These are phyloP conservation scores for Lindbergichthys nudifrons DNA, from an alignment of 2,797 vertebrate species.

Conservation along the genomic window DNA sequence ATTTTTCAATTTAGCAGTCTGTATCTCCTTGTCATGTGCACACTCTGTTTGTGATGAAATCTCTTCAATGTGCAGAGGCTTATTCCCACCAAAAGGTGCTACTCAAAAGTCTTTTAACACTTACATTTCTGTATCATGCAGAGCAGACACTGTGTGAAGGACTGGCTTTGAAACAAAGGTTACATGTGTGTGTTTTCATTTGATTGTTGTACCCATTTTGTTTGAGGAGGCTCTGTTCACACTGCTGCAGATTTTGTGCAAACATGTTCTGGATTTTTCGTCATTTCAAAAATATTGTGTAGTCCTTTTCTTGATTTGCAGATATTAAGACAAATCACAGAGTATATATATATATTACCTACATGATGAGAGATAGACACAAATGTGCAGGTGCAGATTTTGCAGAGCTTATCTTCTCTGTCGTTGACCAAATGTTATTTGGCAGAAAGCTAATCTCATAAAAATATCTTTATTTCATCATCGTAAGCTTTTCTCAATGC, in stretches of 20 bases:
- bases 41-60: conserved; percentile 13
- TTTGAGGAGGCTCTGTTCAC: conserved; percentile 27
- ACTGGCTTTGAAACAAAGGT: conserved; percentile 35
- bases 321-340: neutral
- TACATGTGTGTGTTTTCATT: neutral
- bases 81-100: conserved; percentile 61
- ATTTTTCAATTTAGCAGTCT: neutral
- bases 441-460: too few species aligned
- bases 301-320: neutral
- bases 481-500: too few species aligned
- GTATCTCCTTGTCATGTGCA: neutral
- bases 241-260: conserved; percentile 18
- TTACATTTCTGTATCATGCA: neutral
- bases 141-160: conserved; percentile 7
- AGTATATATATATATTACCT: too few species aligned
- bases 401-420: too few species aligned
- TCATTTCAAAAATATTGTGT: neutral
- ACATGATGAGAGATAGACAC: too few species aligned
- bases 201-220: neutral
- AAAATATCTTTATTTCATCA: too few species aligned
- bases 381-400: too few species aligned
- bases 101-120: conserved; percentile 13
- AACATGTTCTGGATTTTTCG: neutral
- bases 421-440: too few species aligned
- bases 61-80: conserved; percentile 34